Conservation (phyloP, 1,140 invertebrate genomes). For the Macrobrachium nipponense region DNA sequence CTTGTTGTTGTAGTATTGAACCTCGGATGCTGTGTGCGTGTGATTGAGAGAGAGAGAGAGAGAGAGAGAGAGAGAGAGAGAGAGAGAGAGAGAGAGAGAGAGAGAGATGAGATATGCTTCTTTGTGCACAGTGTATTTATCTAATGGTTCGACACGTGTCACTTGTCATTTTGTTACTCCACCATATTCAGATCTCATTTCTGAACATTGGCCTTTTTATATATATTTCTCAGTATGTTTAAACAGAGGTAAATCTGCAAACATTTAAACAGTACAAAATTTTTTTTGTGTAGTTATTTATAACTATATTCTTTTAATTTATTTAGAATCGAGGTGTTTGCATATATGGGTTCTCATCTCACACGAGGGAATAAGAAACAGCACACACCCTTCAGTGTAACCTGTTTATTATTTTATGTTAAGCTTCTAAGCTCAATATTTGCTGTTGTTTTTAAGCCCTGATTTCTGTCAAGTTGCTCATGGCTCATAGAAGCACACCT, state of each 20-base stretch:
- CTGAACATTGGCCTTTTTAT: slow-evolving; percentile 24
- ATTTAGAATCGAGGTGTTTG: slow-evolving; percentile 26
- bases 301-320: slow-evolving; percentile 17
- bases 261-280: slow-evolving; percentile 37
- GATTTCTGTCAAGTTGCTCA: no score
- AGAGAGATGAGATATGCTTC: not conserved
- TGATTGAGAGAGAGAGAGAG: no score
- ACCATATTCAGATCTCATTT: slow-evolving; percentile 28
- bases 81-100: not conserved
- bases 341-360: not conserved
- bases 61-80: not conserved
- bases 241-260: not conserved
- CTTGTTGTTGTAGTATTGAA: no score
- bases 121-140: slow-evolving; percentile 15
- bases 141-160: no score
- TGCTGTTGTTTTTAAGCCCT: no score
- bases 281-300: slow-evolving; percentile 43
- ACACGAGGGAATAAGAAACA: no score
- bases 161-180: no score
- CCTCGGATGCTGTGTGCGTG: no score
- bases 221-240: not conserved
- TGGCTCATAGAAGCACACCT: no score
- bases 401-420: no score
- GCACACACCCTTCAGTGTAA: no score
- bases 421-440: no score